Evolutionary conservation across 2,888 invertebrate genomes (phyloP).

Genomic region (Philereme transversata): DNA sequence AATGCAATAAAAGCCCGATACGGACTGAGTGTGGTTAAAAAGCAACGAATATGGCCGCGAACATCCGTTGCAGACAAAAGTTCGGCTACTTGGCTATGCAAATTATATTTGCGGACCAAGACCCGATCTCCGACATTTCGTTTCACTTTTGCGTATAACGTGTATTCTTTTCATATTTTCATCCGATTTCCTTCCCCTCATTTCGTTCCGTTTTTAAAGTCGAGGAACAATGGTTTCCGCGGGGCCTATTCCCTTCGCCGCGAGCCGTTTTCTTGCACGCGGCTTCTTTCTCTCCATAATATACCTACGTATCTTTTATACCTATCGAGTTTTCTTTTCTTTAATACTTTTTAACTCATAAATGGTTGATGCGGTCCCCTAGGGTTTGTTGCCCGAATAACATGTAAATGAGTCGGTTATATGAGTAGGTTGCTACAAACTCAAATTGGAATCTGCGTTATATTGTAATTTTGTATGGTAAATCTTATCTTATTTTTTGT

Average conservation of each 20-base stretch:
- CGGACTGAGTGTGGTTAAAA: constrained; percentile 81
- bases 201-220: constrained; percentile 81
- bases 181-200: constrained; percentile 83
- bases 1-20: constrained; percentile 80
- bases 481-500: constrained; percentile 43
- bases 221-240: constrained; percentile 81
- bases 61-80: constrained; percentile 82
- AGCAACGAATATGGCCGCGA: constrained; percentile 82
- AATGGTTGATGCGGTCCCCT: constrained; percentile 82
- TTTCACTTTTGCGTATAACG: constrained; percentile 80
- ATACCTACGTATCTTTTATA: constrained; percentile 72
- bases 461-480: constrained; percentile 54
- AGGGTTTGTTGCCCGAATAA: constrained; percentile 80
- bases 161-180: constrained; percentile 84
- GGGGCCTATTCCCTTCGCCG: constrained; percentile 71
- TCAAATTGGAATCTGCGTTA: constrained; percentile 66
- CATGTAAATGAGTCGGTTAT: constrained; percentile 79
- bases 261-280: constrained; percentile 79
- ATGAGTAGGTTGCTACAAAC: constrained; percentile 61
- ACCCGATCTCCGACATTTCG: constrained; percentile 80
- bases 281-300: constrained; percentile 78
- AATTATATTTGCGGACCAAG: constrained; percentile 84
- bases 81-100: constrained; percentile 84
- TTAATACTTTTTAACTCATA: constrained; percentile 83
- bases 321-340: constrained; percentile 80